Base-by-base conservation (phyloP, 1,140 invertebrate genomes). In the Phocides pigmalion region DNA sequence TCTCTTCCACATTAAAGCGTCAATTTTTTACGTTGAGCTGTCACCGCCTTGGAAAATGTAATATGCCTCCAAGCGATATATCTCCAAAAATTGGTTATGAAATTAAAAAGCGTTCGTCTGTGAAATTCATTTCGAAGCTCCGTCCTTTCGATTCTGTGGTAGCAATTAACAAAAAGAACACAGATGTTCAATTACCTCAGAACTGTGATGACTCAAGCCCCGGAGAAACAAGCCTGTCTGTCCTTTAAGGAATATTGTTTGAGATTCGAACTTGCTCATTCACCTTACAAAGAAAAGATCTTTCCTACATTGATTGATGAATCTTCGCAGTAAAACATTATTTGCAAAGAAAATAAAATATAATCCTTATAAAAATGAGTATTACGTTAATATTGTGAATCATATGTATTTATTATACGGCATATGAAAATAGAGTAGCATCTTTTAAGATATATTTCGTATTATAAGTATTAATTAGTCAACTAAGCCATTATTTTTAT, bases 161-260 rank as follows among this genome's bases (percentile, higher is more conserved):
- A 50, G 25, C 47, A 50, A 50, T 50, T 50, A 50, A 50, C 47
- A 15, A 25, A 17, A 17, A 35, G 15, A 49, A n/a, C 22, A 16
- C 47, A 50, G 25, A 50, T 50, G 47, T 50, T 50, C 15, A 50
- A 50, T 50, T 50, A 50, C 28, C 9, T 32, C 46, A 28, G 22
- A 14, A 50, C 20, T 50, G 25, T 50, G 44, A 47, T 15, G 46
- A 15, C 47, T 35, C 15, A 32, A n/a, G 4, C 28, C 16, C 28
- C 32, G 22, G 32, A 32, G 25, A 50, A 25, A 50, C 17, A 12
- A 28, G 9, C 11, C 22, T 11, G 22, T 47, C 41, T 20, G 14
- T 28, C 20, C 5, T 28, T 49, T 11, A 32, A 16, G 8, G 14
- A 49, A 11, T 49, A 49, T 47, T 22, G 11, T 22, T n/a, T 32